These are phyloP conservation scores for Drosophila leontia DNA, from an alignment of 1,140 invertebrate species.

Conservation along the genomic window DNA sequence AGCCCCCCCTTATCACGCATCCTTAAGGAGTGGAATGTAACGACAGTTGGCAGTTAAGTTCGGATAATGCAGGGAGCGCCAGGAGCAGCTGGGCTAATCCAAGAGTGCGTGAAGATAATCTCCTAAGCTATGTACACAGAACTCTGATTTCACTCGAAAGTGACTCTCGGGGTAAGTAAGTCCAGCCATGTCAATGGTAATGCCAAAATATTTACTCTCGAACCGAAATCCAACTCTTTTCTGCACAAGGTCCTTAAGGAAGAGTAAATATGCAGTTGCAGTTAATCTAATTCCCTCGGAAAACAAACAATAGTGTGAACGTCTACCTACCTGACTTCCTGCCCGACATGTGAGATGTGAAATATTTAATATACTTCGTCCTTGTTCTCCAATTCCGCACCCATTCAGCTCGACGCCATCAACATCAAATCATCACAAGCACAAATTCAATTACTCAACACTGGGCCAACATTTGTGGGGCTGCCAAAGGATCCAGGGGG, in stretches of 20 bases:
- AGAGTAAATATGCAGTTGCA: slow-evolving; percentile 41
- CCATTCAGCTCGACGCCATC: slow-evolving; percentile 34
- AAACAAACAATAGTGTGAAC: slow-evolving; percentile 39
- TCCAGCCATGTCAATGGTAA: neutral
- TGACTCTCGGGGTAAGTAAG: slow-evolving; percentile 14
- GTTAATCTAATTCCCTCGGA: slow-evolving; percentile 49
- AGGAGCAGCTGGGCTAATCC: slow-evolving; percentile 7
- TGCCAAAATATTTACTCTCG: neutral
- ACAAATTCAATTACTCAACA: slow-evolving; percentile 80
- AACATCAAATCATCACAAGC: slow-evolving; percentile 76
- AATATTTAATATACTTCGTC: slow-evolving; percentile 68
- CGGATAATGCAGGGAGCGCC: slow-evolving; percentile 27
- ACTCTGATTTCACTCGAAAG: slow-evolving; percentile 27
- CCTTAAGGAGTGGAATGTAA: slow-evolving; percentile 26
- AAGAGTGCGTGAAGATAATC: slow-evolving; percentile 42
- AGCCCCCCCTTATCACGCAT: slow-evolving; percentile 12
- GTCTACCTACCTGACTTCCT: slow-evolving; percentile 24
- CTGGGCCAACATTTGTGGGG: slow-evolving; percentile 28
- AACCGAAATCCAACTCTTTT: neutral
- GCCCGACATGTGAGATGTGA: slow-evolving; percentile 39
- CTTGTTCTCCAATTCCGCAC: slow-evolving; percentile 21
- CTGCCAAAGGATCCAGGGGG: neutral
- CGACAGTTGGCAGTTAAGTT: slow-evolving; percentile 55
- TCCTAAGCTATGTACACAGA: slow-evolving; percentile 31
- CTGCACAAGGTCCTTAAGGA: neutral